Conservation (phyloP, 2,797 vertebrate genomes). For the Chelmon rostratus region DNA sequence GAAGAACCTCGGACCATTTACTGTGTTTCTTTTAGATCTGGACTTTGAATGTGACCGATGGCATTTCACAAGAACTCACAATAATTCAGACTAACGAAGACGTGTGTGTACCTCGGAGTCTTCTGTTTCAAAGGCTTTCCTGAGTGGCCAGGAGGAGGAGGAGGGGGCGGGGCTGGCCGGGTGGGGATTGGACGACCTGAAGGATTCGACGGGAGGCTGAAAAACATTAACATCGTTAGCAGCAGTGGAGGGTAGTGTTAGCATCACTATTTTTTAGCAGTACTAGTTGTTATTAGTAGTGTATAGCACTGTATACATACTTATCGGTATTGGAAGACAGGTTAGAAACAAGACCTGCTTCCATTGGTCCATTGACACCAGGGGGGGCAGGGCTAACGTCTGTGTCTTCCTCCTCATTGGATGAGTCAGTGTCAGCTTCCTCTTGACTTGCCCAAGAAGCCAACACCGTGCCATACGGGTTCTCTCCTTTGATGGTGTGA, state of each 20-base stretch:
- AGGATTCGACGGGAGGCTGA: neutral
- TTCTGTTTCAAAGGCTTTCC: conserved; percentile 61
- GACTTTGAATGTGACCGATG: neutral
- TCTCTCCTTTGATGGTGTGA: conserved; percentile 14
- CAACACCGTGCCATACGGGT: conserved; percentile 33
- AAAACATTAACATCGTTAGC: neutral
- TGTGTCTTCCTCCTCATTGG: conserved; percentile 74
- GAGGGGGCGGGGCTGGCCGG: conserved; percentile 52
- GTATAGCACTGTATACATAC: conserved; percentile 26
- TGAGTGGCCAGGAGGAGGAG: conserved; percentile 7
- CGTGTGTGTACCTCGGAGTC: conserved; percentile 66
- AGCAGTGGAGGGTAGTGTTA: neutral
- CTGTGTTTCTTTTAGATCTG: neutral
- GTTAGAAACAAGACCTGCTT: conserved; percentile 9
- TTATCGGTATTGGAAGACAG: neutral
- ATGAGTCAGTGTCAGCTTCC: conserved; percentile 73
- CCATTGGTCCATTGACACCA: conserved; percentile 8
- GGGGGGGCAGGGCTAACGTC: neutral
- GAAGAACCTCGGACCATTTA: neutral
- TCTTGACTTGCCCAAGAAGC: conserved; percentile 67
- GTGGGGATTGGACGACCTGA: conserved; percentile 25
- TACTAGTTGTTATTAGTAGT: neutral
- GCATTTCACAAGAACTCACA: neutral
- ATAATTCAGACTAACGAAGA: neutral
- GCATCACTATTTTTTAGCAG: no score